These are phyloP conservation scores for Cataglyphis cursor DNA, from an alignment of 2,888 invertebrate genomes.

Conservation along the genomic window DNA sequence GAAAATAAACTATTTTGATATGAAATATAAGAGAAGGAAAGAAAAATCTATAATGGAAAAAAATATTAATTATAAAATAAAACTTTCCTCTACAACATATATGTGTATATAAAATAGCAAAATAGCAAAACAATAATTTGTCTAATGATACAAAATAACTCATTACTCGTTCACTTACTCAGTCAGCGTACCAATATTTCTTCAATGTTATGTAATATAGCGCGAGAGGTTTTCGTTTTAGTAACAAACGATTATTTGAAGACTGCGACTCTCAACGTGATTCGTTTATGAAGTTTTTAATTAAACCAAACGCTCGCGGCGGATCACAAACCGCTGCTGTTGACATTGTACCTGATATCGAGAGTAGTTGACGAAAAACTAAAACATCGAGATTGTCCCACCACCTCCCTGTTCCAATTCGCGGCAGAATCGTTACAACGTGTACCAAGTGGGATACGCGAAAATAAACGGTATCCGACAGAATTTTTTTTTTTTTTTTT, in stretches of 20 bases:
- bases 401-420: constrained; percentile 19
- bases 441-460: constrained; percentile 33
- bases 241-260: constrained; percentile 17
- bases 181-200: neutral
- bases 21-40: neutral
- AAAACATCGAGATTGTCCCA: constrained; percentile 39
- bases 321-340: constrained; percentile 38
- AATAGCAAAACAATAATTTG: neutral
- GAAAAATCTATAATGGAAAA: neutral
- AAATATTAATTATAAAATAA: constrained; percentile 1
- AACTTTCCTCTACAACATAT: neutral
- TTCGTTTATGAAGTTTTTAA: constrained; percentile 63
- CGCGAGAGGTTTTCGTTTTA: constrained; percentile 12
- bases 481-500: neutral
- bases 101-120: neutral
- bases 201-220: constrained; percentile 9
- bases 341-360: constrained; percentile 53
- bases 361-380: constrained; percentile 45
- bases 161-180: neutral
- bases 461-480: constrained; percentile 34
- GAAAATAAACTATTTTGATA: neutral
- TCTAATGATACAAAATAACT: neutral
- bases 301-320: constrained; percentile 64
- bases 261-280: constrained; percentile 7
- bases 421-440: constrained; percentile 40